Base-by-base conservation (phyloP, 1,140 invertebrate species). In the Euwallacea fornicatus region DNA sequence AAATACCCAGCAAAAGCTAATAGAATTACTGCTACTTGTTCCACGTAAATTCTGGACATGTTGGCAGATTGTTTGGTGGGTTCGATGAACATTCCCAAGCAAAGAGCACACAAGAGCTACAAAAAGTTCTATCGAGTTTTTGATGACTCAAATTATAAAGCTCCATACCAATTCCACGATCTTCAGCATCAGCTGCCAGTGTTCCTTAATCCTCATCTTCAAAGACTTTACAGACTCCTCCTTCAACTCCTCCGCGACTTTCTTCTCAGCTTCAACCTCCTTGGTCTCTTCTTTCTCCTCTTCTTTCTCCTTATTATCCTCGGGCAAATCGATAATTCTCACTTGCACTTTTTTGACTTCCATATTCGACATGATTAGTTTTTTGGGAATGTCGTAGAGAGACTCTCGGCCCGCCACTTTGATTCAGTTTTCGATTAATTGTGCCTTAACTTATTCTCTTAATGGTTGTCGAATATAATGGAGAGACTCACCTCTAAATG, bases 1-100 rank as follows among this genome's bases (percentile, higher is more conserved):
- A 90, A 85, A 75, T 85, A 89, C 56, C 86, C 85, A 9, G 80
- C 83, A 61, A 85, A 82, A 2, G 85, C 81, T 21, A 86, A 83
- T 76, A 86, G 87, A 73, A 88, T 85, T 7, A 88, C 77, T 4
- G 83, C 86, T 0, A 85, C 81, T 71, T 87, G 84, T 74, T 86
- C 82, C 42, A 86, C 79, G 59, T 84, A 85, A 21, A 79, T 82
- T 41, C 78, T 75, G 2, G 69, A 82, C 73, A 66, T 80, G 73
- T 50, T 78, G 77, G 70, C 78, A 66, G 46, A 83, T 77, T 86
- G 84, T 6, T 43, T 56, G 16, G 85, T 82, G 0, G 87, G 86
- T 69, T 87, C 84, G 7, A 86, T 84, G 10, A 85, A 82, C 15
- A 88, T 77, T 9, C 83, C 84, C 0, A 87, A 81, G 42, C 85